Percentiles rank a stretch among this genome's conserved stretches.
phyloP scores from a whole-genome alignment of 64 coral and sea anemone genomes.

The Pocillopora damicornis region DNA sequence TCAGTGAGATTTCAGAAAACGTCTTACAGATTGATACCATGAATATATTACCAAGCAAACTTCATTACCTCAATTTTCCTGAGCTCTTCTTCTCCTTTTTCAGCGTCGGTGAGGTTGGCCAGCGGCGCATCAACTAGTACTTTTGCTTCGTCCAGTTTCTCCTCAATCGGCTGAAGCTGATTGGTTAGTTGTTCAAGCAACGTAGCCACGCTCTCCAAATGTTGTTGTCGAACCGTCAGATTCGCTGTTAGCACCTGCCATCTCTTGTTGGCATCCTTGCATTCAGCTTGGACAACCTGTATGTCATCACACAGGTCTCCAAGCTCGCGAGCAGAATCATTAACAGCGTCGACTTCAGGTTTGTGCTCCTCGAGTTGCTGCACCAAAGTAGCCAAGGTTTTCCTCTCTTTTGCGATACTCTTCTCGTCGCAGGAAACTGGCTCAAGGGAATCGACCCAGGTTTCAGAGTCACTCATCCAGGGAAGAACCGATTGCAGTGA shows the following conservation, averaged over 20 bases:
- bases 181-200: constrained; percentile 49
- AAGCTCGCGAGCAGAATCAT: constrained; percentile 35
- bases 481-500: constrained; percentile 45
- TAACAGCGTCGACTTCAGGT: constrained; percentile 49
- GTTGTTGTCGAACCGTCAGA: constrained; percentile 56
- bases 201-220: constrained; percentile 59
- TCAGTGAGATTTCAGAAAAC: background rate
- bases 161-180: constrained; percentile 66
- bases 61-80: constrained; percentile 73
- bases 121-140: constrained; percentile 54
- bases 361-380: constrained; percentile 56
- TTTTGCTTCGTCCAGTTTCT: constrained; percentile 54
- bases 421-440: constrained; percentile 85
- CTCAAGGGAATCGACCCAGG: constrained; percentile 53
- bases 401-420: constrained; percentile 69
- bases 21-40: background rate
- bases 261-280: constrained; percentile 81
- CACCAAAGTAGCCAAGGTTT: constrained; percentile 43
- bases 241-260: constrained; percentile 70
- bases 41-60: background rate
- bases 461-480: constrained; percentile 63
- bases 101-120: constrained; percentile 64
- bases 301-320: constrained; percentile 74
- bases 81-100: constrained; percentile 69
- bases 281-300: constrained; percentile 77